A percentile compares a stretch with the other conserved stretches of the same genome.
Evolutionary conservation across 2,797 vertebrate species (phyloP).

Genomic region (Nyctalus aviator): DNA sequence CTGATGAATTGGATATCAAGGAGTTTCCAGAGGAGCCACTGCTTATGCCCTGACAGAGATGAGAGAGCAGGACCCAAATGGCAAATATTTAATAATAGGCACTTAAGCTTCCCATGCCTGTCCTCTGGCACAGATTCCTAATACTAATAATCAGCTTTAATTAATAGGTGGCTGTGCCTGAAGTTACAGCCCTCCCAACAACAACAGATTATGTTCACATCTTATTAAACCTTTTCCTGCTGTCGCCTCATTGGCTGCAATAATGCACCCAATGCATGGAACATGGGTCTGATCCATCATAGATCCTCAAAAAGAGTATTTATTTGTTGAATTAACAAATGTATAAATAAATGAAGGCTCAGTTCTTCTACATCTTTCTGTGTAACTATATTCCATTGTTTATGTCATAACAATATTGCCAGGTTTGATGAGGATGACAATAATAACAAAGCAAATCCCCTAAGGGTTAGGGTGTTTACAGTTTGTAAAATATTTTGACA

Average conservation of each 20-base stretch:
- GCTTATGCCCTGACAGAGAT: neutral
- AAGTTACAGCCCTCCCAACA: conserved; percentile 34
- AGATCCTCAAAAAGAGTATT: neutral
- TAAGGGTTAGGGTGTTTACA: neutral
- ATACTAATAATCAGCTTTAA: conserved; percentile 59
- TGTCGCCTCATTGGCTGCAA: conserved; percentile 24
- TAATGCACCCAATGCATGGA: neutral
- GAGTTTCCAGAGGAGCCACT: neutral
- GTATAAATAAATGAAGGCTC: neutral
- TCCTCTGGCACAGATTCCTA: conserved; percentile 25
- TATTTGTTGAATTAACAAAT: neutral
- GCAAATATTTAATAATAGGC: conserved; percentile 41
- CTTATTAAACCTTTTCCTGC: conserved; percentile 13
- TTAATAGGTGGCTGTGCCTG: conserved; percentile 48
- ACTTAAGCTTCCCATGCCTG: conserved; percentile 30
- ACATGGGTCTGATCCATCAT: neutral
- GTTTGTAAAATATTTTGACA: conserved; percentile 5
- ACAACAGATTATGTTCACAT: conserved; percentile 30
- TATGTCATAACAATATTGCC: neutral
- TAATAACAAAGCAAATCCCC: neutral
- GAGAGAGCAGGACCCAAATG: neutral
- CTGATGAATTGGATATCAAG: neutral
- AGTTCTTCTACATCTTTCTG: neutral
- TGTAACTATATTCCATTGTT: neutral
- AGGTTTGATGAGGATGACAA: neutral